phyloP scores from a whole-genome alignment of 2,888 invertebrate species.

The Chalcis sispes region DNA sequence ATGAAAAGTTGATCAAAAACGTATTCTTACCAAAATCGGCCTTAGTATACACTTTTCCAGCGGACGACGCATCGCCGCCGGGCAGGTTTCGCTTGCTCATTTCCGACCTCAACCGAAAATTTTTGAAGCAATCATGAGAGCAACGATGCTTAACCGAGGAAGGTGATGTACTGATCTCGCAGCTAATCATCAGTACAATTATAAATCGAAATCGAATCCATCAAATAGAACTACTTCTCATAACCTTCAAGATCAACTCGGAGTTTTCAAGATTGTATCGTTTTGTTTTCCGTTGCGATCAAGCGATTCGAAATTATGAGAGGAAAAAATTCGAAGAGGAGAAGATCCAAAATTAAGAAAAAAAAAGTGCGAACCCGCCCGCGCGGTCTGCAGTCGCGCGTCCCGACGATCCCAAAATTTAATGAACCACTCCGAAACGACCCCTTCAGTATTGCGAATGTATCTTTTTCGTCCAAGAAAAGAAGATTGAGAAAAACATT shows the following conservation, averaged over 20 bases:
- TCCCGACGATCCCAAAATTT: conserved; percentile 58
- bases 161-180: conserved; percentile 26
- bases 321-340: conserved; percentile 12
- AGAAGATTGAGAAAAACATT: conserved; percentile 71
- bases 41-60: conserved; percentile 75
- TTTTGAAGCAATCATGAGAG: conserved; percentile 21
- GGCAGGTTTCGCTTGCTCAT: conserved; percentile 56
- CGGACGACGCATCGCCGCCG: conserved; percentile 65
- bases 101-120: conserved; percentile 14
- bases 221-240: neutral
- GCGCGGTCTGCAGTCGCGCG: conserved; percentile 59
- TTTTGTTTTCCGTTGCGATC: conserved; percentile 15
- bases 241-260: neutral
- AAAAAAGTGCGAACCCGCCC: conserved; percentile 57
- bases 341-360: neutral
- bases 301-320: no score
- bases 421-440: conserved; percentile 55
- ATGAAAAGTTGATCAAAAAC: conserved; percentile 75
- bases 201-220: no score
- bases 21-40: conserved; percentile 76
- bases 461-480: conserved; percentile 60
- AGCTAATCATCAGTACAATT: neutral
- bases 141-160: neutral
- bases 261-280: conserved; percentile 4
- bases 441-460: conserved; percentile 51